Evolutionary conservation across 2,113 vertebrate species (phyloP).

Genomic region (Smithornis capensis): DNA sequence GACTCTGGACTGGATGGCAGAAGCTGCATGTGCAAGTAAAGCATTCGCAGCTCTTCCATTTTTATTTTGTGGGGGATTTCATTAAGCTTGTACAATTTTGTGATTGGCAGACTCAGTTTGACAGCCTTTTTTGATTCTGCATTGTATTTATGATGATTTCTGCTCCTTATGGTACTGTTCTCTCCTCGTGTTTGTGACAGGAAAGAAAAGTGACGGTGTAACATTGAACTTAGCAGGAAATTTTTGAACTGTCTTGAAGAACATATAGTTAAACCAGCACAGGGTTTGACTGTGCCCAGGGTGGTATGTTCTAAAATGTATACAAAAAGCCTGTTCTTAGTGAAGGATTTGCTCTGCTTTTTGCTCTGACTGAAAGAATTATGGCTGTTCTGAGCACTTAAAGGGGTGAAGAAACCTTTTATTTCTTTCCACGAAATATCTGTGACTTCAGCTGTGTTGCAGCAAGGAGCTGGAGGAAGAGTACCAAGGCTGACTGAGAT

Average conservation of each 20-base stretch:
- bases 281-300: not conserved
- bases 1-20: not conserved
- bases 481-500: not conserved
- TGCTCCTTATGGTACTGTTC: not conserved
- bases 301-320: not conserved
- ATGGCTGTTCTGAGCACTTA: not conserved
- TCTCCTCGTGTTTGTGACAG: not conserved
- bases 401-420: not conserved
- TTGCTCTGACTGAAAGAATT: not conserved
- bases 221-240: not conserved
- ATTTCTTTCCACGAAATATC: not conserved
- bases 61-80: not conserved
- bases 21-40: not conserved
- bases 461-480: not conserved
- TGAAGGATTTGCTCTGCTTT: constrained; percentile 7
- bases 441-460: not conserved
- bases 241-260: not conserved
- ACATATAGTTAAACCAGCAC: not conserved
- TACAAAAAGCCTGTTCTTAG: not conserved
- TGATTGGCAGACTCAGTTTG: not conserved
- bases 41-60: not conserved
- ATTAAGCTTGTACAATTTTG: not conserved
- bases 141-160: not conserved
- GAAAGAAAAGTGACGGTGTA: not conserved
- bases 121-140: not conserved